A percentile compares a stretch with the other conserved stretches of the same genome.
Evolutionary conservation across 2,797 vertebrate genomes (phyloP).

Genomic region (Tokudaia muenninki): DNA sequence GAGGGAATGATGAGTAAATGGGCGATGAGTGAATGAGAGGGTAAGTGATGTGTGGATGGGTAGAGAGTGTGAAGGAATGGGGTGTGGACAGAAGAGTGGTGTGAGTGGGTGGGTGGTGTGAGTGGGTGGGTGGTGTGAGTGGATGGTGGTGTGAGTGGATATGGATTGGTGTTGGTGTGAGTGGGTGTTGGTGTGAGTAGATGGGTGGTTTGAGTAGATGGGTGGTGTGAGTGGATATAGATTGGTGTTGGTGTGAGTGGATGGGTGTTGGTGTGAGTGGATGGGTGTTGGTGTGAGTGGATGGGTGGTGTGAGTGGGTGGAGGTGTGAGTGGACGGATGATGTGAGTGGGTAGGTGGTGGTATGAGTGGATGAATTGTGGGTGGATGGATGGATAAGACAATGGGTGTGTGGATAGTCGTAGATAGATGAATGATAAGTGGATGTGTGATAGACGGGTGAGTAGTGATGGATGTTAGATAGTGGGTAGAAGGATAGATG

Average conservation of each 20-base stretch:
- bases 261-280: neutral
- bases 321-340: too few relatives aligned
- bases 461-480: accelerated
- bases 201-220: too few relatives aligned
- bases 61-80: neutral
- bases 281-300: too few relatives aligned
- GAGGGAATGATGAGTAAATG: neutral
- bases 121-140: too few relatives aligned
- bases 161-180: too few relatives aligned
- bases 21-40: neutral
- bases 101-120: too few relatives aligned
- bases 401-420: neutral
- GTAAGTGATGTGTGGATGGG: too few relatives aligned
- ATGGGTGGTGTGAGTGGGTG: too few relatives aligned
- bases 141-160: too few relatives aligned
- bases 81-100: neutral
- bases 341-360: neutral
- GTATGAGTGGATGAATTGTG: neutral
- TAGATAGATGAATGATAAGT: accelerated
- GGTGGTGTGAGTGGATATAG: too few relatives aligned
- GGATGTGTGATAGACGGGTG: neutral
- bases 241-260: neutral
- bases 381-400: too few relatives aligned
- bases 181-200: too few relatives aligned
- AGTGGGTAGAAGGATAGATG: neutral